Evolutionary conservation across 2,888 invertebrate species (phyloP).

Genomic region (Tiliacea citrago): DNA sequence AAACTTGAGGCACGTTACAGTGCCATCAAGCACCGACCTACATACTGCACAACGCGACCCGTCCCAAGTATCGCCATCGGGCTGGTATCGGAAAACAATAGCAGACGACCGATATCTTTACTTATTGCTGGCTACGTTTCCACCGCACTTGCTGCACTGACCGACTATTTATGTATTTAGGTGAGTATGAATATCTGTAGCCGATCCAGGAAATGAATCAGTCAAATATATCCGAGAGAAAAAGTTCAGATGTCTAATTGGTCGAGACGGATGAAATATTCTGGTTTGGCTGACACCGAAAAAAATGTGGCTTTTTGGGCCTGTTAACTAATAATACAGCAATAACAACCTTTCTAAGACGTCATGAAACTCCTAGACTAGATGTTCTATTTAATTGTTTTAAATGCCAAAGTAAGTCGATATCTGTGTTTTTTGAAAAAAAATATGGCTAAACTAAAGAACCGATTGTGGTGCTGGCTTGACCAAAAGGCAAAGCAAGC

Average conservation of each 20-base stretch:
- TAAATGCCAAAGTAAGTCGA: neutral
- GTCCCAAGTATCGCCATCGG: slow-evolving; percentile 53
- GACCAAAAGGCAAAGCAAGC: no score
- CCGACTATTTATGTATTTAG: slow-evolving; percentile 47
- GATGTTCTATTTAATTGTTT: neutral
- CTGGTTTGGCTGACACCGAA: no score
- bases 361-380: no score
- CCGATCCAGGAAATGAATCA: neutral
- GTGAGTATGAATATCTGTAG: slow-evolving; percentile 11
- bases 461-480: neutral
- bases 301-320: no score
- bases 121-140: slow-evolving; percentile 53
- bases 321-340: no score
- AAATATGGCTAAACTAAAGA: neutral
- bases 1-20: slow-evolving; percentile 7
- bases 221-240: neutral
- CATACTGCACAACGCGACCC: slow-evolving; percentile 21
- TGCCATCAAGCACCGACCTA: slow-evolving; percentile 46
- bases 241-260: neutral
- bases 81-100: slow-evolving; percentile 67
- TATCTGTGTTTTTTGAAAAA: no score
- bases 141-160: slow-evolving; percentile 29
- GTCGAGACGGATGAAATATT: slow-evolving; percentile 8
- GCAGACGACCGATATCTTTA: slow-evolving; percentile 51
- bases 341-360: no score